Evolutionary conservation across 1,140 invertebrate species (phyloP).

Genomic region (Wiebesia pumilae): DNA sequence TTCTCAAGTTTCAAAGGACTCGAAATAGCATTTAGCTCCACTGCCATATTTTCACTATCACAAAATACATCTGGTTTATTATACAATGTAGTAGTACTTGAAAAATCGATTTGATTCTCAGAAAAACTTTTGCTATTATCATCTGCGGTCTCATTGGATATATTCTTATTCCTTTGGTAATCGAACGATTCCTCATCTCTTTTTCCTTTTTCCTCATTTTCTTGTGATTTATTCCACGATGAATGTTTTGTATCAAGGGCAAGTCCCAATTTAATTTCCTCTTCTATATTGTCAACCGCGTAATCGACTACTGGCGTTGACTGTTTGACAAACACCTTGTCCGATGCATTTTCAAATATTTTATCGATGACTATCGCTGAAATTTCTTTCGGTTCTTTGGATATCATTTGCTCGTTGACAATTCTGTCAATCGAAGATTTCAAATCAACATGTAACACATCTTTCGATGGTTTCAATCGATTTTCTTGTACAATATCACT

Average conservation of each 20-base stretch:
- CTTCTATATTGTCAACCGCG: neutral
- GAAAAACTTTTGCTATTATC: neutral
- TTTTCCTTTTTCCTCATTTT: neutral
- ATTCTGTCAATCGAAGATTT: conserved; percentile 20
- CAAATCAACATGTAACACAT: neutral
- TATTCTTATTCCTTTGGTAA: neutral
- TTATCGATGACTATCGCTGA: neutral
- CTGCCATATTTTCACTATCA: neutral
- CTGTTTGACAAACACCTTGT: neutral
- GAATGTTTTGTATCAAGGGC: neutral
- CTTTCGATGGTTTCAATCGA: neutral
- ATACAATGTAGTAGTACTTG: neutral
- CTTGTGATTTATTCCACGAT: neutral
- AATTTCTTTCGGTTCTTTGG: neutral
- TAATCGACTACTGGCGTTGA: neutral
- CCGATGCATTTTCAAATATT: neutral
- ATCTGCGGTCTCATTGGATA: neutral
- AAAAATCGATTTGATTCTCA: neutral
- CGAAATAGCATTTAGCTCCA: neutral
- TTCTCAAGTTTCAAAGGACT: neutral
- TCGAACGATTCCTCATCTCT: neutral
- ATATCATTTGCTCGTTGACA: neutral
- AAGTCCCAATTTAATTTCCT: neutral
- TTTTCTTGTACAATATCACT: conserved; percentile 1
- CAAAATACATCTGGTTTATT: neutral